A percentile compares a stretch with the other conserved stretches of the same genome.
Conservation (phyloP, 2,797 vertebrate species). For the Pseudotriccus pelzelni region DNA sequence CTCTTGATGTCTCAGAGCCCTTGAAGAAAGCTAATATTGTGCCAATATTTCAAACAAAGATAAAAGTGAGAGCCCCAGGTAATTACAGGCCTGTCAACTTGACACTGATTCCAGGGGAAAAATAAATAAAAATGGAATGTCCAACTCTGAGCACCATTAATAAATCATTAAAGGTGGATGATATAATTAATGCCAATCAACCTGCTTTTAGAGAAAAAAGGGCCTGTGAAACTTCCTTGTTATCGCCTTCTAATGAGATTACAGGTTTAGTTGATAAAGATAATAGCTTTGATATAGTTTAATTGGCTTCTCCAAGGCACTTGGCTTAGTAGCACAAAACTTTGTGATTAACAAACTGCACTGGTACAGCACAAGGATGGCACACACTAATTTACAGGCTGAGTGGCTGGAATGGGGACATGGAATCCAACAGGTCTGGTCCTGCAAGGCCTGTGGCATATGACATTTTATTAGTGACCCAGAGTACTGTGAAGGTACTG, state of each 20-base stretch:
- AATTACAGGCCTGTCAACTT: slow-evolving; percentile 41
- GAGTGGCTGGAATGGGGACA: neutral
- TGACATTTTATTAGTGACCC: neutral
- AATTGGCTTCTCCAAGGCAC: slow-evolving; percentile 41
- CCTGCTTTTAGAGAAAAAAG: slow-evolving; percentile 17
- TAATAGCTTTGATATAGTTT: slow-evolving; percentile 51
- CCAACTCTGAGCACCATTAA: slow-evolving; percentile 51
- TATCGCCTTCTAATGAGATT: slow-evolving; percentile 21
- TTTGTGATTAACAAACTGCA: neutral
- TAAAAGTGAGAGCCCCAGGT: slow-evolving; percentile 49
- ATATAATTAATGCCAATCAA: slow-evolving; percentile 64
- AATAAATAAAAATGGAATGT: slow-evolving; percentile 59
- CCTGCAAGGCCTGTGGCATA: neutral
- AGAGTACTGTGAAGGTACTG: neutral
- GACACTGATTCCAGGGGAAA: slow-evolving; percentile 44
- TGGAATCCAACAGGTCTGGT: neutral
- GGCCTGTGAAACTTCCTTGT: slow-evolving; percentile 13
- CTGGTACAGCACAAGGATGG: accelerated
- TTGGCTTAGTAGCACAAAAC: neutral
- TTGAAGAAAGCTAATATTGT: slow-evolving; percentile 29
- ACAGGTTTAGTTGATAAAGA: slow-evolving; percentile 45
- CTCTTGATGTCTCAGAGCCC: neutral
- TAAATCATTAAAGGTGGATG: slow-evolving; percentile 61
- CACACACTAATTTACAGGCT: neutral
- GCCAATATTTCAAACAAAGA: slow-evolving; percentile 50